phyloP scores from a whole-genome alignment of 2,113 vertebrate genomes.

The Struthio camelus region DNA sequence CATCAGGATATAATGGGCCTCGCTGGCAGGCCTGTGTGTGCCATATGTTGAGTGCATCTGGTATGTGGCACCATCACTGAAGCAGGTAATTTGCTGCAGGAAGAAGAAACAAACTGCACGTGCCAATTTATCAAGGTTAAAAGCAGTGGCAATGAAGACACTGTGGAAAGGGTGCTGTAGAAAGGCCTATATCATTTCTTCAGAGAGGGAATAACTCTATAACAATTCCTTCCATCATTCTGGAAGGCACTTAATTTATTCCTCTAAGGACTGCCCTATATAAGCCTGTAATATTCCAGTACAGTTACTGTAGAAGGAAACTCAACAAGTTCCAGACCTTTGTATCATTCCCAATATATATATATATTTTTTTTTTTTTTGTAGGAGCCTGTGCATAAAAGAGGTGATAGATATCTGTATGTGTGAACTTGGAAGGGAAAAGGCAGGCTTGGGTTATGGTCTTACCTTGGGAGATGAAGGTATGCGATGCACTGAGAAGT shows the following conservation, averaged over 20 bases:
- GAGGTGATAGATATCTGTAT: neutral
- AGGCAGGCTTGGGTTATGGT: neutral
- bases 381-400: neutral
- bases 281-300: neutral
- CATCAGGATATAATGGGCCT: slow-evolving; percentile 24
- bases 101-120: neutral
- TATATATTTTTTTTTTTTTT: too few relatives aligned
- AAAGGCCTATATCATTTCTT: neutral
- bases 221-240: accelerated
- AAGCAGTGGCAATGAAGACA: neutral
- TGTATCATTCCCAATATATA: neutral
- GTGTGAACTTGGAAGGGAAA: neutral
- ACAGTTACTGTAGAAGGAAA: neutral
- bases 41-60: slow-evolving; percentile 57
- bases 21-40: neutral
- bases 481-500: neutral
- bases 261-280: neutral
- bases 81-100: slow-evolving; percentile 30
- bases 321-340: neutral
- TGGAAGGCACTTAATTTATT: neutral
- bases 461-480: neutral
- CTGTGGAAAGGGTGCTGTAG: neutral
- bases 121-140: slow-evolving; percentile 3
- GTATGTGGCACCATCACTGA: neutral
- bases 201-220: neutral